Evolutionary conservation across 2,113 vertebrate genomes (phyloP).

Genomic region (Tragelaphus scriptus): DNA sequence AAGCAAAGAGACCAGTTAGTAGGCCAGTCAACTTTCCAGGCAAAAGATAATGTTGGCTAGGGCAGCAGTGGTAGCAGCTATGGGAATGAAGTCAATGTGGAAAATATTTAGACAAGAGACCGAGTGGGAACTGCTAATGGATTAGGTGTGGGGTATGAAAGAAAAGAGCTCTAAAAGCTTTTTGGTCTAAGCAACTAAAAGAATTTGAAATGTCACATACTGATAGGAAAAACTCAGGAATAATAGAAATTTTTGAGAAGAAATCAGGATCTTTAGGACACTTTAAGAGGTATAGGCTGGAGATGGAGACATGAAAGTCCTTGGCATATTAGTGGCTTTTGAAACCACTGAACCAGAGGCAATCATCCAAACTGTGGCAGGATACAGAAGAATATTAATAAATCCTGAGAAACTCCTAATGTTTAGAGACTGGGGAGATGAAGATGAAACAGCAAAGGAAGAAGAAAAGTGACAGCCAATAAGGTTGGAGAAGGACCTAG

Average conservation of each 20-base stretch:
- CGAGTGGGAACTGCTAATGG: not conserved
- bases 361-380: not conserved
- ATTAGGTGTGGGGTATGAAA: not conserved
- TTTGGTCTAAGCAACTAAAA: not conserved
- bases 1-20: not conserved
- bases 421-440: not conserved
- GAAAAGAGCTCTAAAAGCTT: not conserved
- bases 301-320: not conserved
- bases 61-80: not conserved
- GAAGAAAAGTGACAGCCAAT: not conserved
- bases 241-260: not conserved
- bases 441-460: not conserved
- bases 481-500: not conserved
- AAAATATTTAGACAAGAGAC: not conserved
- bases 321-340: not conserved
- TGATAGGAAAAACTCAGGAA: not conserved
- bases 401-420: not conserved
- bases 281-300: not conserved
- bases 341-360: not conserved
- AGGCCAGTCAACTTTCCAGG: not conserved
- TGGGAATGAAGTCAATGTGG: not conserved
- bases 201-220: not conserved
- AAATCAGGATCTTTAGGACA: slow-evolving; percentile 3
- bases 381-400: not conserved
- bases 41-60: not conserved